These are phyloP conservation scores for Brachionus plicatilis DNA, from an alignment of 1,140 invertebrate species.

Conservation along the genomic window DNA sequence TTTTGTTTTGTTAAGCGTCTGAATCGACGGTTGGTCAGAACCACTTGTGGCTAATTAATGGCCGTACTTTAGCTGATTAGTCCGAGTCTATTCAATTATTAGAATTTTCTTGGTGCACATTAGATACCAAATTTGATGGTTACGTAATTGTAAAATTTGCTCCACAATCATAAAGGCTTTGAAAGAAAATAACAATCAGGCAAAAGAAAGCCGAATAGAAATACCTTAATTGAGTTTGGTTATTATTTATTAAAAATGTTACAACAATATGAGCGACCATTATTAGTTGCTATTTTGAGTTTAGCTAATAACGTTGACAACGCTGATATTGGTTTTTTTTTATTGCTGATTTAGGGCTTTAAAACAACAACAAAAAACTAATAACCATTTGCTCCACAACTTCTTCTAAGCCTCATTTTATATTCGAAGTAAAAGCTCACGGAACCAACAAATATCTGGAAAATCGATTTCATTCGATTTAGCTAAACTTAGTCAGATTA, in stretches of 20 bases:
- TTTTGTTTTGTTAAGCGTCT: background rate
- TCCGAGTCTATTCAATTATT: background rate
- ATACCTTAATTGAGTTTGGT: background rate
- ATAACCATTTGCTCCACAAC: background rate
- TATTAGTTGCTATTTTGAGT: background rate
- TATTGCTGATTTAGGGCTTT: background rate
- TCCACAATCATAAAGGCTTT: background rate
- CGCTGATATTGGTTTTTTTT: background rate
- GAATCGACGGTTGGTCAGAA: background rate
- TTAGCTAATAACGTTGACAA: background rate
- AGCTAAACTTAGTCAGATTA: background rate
- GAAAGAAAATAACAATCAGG: background rate
- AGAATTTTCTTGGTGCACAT: background rate
- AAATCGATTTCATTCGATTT: background rate
- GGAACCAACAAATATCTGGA: background rate
- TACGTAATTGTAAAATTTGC: background rate
- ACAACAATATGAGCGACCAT: background rate
- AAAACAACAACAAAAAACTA: background rate
- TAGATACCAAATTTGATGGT: background rate
- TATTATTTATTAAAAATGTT: constrained; percentile 9
- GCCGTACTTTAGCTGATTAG: background rate
- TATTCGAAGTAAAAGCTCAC: background rate
- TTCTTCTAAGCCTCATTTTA: background rate
- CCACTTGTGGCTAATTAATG: background rate
- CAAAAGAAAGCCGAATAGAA: background rate